Evolutionary conservation across 2,888 invertebrate genomes (phyloP).

Genomic region (Tinea pellionella): DNA sequence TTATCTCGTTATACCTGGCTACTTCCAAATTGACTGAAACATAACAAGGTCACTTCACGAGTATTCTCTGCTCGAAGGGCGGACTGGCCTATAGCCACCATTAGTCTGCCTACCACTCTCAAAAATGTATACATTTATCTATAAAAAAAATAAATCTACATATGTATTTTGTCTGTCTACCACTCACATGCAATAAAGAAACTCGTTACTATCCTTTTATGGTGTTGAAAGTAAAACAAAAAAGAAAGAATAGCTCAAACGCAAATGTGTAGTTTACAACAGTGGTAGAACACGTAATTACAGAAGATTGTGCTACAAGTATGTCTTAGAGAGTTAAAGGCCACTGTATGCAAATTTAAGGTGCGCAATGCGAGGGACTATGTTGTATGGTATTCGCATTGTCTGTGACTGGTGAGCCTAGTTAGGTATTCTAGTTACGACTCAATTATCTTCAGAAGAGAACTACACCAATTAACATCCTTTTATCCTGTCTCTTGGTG

Average conservation of each 20-base stretch:
- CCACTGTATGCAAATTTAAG: slow-evolving; percentile 41
- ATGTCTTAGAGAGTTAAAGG: slow-evolving; percentile 25
- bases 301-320: slow-evolving; percentile 19
- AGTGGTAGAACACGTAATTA: slow-evolving; percentile 28
- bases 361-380: slow-evolving; percentile 28
- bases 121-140: too few species aligned
- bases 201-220: too few species aligned
- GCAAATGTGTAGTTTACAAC: slow-evolving; percentile 8
- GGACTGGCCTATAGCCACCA: too few species aligned
- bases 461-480: slow-evolving; percentile 12
- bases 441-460: slow-evolving; percentile 48
- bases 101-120: too few species aligned
- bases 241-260: neutral
- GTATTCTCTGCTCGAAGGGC: too few species aligned
- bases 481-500: slow-evolving; percentile 5
- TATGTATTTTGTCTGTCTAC: too few species aligned
- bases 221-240: too few species aligned
- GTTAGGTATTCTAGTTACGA: slow-evolving; percentile 31
- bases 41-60: too few species aligned
- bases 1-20: too few species aligned
- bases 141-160: too few species aligned
- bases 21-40: too few species aligned
- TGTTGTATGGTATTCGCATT: slow-evolving; percentile 38
- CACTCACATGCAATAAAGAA: too few species aligned
- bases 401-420: slow-evolving; percentile 30